Percentiles rank a stretch among this genome's conserved stretches.
phyloP scores from a whole-genome alignment of 2,888 invertebrate species.

The Lepidocyrtinus sp. region DNA sequence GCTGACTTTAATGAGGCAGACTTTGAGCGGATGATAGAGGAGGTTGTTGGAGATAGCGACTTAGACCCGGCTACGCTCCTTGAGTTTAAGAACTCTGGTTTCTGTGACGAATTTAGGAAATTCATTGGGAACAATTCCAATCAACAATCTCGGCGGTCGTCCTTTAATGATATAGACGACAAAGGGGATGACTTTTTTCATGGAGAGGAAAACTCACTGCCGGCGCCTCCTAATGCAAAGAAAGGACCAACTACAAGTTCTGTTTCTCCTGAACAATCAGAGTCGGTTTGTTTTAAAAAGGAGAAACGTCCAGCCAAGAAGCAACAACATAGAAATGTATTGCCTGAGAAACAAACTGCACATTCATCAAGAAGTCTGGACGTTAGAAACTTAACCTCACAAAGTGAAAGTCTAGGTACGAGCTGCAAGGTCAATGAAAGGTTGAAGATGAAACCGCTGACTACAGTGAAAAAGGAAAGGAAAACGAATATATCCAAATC shows the following conservation, averaged over 20 bases:
- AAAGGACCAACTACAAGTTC: too few species aligned
- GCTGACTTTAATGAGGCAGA: background rate
- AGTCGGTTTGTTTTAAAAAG: too few species aligned
- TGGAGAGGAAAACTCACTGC: too few species aligned
- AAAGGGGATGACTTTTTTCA: too few species aligned
- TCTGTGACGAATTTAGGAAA: slow-evolving; percentile 48
- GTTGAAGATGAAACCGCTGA: background rate
- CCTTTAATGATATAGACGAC: too few species aligned
- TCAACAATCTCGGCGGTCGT: slow-evolving; percentile 25
- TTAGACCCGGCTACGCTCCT: slow-evolving; percentile 17
- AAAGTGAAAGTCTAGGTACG: background rate
- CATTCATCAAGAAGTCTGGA: background rate
- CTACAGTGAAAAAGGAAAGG: background rate
- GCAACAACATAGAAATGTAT: background rate
- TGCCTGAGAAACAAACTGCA: background rate
- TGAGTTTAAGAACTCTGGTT: slow-evolving; percentile 50
- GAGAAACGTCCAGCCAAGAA: too few species aligned
- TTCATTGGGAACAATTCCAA: slow-evolving; percentile 23
- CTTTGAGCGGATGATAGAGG: background rate
- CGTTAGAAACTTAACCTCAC: background rate
- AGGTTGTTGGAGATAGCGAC: background rate
- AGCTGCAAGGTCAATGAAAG: background rate
- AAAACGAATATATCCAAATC: background rate
- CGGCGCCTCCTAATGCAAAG: too few species aligned
- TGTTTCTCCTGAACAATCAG: too few species aligned